These are phyloP conservation scores for Strigops habroptila DNA, from an alignment of 2,113 vertebrate genomes.

Conservation along the genomic window DNA sequence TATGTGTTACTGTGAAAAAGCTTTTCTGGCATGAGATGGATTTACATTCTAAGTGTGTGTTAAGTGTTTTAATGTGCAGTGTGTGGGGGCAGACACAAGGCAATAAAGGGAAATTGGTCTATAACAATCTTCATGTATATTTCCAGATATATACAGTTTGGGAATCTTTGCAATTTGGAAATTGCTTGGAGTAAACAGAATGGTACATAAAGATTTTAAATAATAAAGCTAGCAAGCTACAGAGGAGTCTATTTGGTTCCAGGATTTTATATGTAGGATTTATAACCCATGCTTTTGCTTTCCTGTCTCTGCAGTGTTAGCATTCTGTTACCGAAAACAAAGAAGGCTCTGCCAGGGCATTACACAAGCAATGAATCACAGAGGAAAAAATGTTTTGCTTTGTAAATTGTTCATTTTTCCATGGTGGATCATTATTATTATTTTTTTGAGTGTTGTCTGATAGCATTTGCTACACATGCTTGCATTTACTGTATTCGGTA, in stretches of 20 bases:
- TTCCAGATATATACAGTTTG: slow-evolving; percentile 49
- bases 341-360: slow-evolving; percentile 62
- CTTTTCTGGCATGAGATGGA: slow-evolving; percentile 37
- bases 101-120: slow-evolving; percentile 53
- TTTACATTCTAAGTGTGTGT: slow-evolving; percentile 44
- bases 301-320: slow-evolving; percentile 64
- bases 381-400: slow-evolving; percentile 66
- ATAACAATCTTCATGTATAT: slow-evolving; percentile 11
- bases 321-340: slow-evolving; percentile 67
- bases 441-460: slow-evolving; percentile 1
- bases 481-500: background rate
- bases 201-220: slow-evolving; percentile 50
- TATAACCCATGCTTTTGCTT: slow-evolving; percentile 61
- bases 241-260: slow-evolving; percentile 34
- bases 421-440: background rate
- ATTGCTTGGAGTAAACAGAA: slow-evolving; percentile 49
- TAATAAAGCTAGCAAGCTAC: slow-evolving; percentile 50
- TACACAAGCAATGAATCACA: slow-evolving; percentile 67
- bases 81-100: slow-evolving; percentile 47
- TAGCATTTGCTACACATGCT: slow-evolving; percentile 32
- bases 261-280: slow-evolving; percentile 67
- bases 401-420: slow-evolving; percentile 63
- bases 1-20: background rate
- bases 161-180: slow-evolving; percentile 52
- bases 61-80: slow-evolving; percentile 60